Evolutionary conservation across 2,888 invertebrate species (phyloP), one percentile per base, ranked within the genome.

Genomic region (Eucera pruinosa): DNA sequence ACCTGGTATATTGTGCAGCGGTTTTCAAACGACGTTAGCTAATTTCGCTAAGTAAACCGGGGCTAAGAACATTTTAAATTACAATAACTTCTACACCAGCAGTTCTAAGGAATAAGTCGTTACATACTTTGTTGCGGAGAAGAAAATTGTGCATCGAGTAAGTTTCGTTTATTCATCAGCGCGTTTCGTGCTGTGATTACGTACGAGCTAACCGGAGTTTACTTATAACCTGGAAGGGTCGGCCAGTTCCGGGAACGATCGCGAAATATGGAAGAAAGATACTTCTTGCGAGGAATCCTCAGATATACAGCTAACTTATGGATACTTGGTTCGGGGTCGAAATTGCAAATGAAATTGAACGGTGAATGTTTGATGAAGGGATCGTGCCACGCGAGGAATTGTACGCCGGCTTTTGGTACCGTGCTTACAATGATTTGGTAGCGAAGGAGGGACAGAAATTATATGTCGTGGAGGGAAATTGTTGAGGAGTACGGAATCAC

Each of bases 271-370:
- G 52, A 43, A 39, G 60, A 25, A 43, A 60, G 30, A 41, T 30
- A 47, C 41, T 67, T 57, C n/a, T n/a, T 27, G 4, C 9, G 23
- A 55, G 43, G 39, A 54, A 50, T 6, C 5, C n/a, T n/a, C n/a
- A n/a, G n/a, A n/a, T n/a, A 30, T 18, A 48, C 33, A 6, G 39
- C 50, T 25, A 67, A 57, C 23, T 62, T 45, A 58, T 52, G 57
- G 52, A 41, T 58, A 64, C 36, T 68, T 23, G 47, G 36, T n/a
- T 2, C 27, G 4, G 39, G 52, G 45, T n/a, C 48, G 77, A 64
- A 55, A 69, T 77, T 70, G 55, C 65, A 57, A 70, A 69, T 77
- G 69, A 61, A 70, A 78, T 78, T 70, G 68, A 64, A 65, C 45
- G 64, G 39, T 78, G 77, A 68, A 76, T 60, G 41, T 68, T 76